Evolutionary conservation across 2,888 invertebrate genomes (phyloP).

Genomic region (Stratiomys singularior): DNA sequence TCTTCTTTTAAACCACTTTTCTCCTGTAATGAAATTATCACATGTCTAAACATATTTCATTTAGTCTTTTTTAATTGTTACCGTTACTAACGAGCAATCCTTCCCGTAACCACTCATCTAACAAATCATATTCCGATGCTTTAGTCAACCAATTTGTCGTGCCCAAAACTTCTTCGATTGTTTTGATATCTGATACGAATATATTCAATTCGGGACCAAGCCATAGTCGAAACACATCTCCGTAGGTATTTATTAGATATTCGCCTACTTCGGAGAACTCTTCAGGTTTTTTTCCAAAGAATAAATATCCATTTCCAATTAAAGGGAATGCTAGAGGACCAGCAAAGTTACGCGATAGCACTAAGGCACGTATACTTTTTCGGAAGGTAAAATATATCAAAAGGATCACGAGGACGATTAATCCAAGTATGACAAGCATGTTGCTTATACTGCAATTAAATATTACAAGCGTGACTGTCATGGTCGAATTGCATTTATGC

Average conservation of each 20-base stretch:
- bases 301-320: slow-evolving; percentile 65
- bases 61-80: slow-evolving; percentile 49
- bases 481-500: background rate
- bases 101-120: slow-evolving; percentile 68
- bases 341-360: slow-evolving; percentile 51
- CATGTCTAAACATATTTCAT: slow-evolving; percentile 17
- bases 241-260: background rate
- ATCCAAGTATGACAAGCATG: background rate
- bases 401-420: background rate
- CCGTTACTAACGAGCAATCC: slow-evolving; percentile 68
- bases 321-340: slow-evolving; percentile 65
- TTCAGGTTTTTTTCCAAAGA: slow-evolving; percentile 62
- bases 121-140: slow-evolving; percentile 66
- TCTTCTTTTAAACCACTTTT: slow-evolving; percentile 73
- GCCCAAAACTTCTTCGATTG: slow-evolving; percentile 58
- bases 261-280: slow-evolving; percentile 36
- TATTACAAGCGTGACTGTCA: background rate
- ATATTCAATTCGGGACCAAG: slow-evolving; percentile 61
- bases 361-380: slow-evolving; percentile 31
- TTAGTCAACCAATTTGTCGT: slow-evolving; percentile 67
- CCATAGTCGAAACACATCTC: slow-evolving; percentile 58
- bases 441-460: background rate
- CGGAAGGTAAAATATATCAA: background rate
- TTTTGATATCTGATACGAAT: slow-evolving; percentile 57
- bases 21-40: slow-evolving; percentile 48